Evolutionary conservation across 2,797 vertebrate genomes (phyloP).

Genomic region (Hylomyscus alleni): DNA sequence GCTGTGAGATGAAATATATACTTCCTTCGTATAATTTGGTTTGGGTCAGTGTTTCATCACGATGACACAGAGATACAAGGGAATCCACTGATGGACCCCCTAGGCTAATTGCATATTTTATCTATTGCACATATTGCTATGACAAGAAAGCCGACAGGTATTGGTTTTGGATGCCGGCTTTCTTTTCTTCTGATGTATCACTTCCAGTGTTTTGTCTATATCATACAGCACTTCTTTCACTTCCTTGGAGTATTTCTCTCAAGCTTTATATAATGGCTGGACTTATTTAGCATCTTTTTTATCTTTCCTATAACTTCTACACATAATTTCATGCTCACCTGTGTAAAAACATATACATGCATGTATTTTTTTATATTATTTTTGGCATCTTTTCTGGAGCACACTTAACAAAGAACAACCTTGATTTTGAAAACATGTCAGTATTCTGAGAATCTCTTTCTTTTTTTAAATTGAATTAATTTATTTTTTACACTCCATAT

Average conservation of each 20-base stretch:
- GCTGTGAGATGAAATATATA: neutral
- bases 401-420: neutral
- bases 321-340: neutral
- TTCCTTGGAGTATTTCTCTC: neutral
- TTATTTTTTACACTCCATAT: too few species aligned
- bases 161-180: neutral
- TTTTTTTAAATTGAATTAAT: too few species aligned
- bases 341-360: neutral
- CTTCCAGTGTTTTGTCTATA: neutral
- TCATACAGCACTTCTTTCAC: neutral
- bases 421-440: neutral
- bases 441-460: neutral
- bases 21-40: neutral
- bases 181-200: neutral
- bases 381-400: neutral
- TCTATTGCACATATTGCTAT: neutral
- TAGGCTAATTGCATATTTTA: neutral
- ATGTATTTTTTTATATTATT: neutral
- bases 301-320: neutral
- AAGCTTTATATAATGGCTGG: neutral
- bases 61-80: neutral
- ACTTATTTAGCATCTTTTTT: neutral
- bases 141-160: neutral
- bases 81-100: too few species aligned
- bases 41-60: neutral